These are phyloP conservation scores for Dione juno DNA, from an alignment of 2,888 invertebrate species.

Conservation along the genomic window DNA sequence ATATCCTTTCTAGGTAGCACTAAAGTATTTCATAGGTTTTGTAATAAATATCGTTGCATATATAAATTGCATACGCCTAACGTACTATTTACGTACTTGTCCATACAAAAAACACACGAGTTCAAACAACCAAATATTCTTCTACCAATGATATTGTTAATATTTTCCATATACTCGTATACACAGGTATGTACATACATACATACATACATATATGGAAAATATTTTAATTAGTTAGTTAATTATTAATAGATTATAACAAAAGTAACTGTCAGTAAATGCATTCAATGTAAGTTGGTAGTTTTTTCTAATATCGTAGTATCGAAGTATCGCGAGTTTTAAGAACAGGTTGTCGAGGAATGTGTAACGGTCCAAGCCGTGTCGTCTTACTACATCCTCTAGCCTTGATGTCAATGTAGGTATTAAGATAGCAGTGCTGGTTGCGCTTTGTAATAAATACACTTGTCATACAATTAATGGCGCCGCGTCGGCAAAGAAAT, in stretches of 20 bases:
- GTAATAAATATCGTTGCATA: neutral
- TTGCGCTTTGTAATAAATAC: conserved; percentile 3
- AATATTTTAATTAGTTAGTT: neutral
- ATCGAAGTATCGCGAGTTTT: neutral
- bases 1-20: neutral
- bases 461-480: neutral
- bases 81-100: no score
- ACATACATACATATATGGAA: no score
- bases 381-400: conserved; percentile 7
- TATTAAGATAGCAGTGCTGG: neutral
- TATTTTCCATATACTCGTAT: no score
- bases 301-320: neutral
- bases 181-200: no score
- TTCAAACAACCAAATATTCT: no score
- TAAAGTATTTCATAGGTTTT: neutral
- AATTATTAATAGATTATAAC: neutral
- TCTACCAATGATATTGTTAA: no score
- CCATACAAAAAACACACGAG: no score
- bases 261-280: neutral
- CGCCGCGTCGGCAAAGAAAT: neutral
- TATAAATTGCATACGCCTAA: no score
- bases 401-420: conserved; percentile 10
- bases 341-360: conserved; percentile 31
- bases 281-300: neutral
- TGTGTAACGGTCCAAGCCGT: conserved; percentile 30